These are phyloP conservation scores for Chrysolina haemoptera DNA, from an alignment of 2,888 invertebrate species.

Conservation along the genomic window DNA sequence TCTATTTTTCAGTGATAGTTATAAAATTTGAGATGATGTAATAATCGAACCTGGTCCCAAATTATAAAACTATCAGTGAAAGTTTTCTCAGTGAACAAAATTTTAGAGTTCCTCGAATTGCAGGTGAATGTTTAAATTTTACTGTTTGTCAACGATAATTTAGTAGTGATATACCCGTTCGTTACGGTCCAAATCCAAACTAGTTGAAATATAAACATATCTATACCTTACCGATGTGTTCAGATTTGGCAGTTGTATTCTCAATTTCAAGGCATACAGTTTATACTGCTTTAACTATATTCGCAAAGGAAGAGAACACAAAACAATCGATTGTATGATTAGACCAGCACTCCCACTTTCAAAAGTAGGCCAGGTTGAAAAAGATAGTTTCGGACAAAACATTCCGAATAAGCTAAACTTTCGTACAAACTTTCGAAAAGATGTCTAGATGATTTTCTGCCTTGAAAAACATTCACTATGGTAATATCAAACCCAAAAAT, in stretches of 20 bases:
- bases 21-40: no score
- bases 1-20: no score
- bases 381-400: background rate
- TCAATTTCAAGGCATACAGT: constrained; percentile 20
- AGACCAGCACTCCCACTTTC: constrained; percentile 8
- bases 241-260: constrained; percentile 16
- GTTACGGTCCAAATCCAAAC: background rate
- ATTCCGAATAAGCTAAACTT: background rate
- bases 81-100: no score
- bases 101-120: background rate
- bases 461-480: no score
- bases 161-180: no score
- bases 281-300: constrained; percentile 6
- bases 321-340: constrained; percentile 13
- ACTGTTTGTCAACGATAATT: background rate
- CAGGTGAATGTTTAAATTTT: background rate
- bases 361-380: constrained; percentile 19
- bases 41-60: no score
- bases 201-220: background rate
- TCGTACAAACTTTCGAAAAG: constrained; percentile 6
- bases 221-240: background rate
- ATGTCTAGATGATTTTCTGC: constrained; percentile 1
- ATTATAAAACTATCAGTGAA: no score
- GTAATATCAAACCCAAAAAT: background rate
- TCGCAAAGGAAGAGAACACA: background rate